Conservation (phyloP, 2,888 invertebrate species). For the Ischnus inquisitorius region DNA sequence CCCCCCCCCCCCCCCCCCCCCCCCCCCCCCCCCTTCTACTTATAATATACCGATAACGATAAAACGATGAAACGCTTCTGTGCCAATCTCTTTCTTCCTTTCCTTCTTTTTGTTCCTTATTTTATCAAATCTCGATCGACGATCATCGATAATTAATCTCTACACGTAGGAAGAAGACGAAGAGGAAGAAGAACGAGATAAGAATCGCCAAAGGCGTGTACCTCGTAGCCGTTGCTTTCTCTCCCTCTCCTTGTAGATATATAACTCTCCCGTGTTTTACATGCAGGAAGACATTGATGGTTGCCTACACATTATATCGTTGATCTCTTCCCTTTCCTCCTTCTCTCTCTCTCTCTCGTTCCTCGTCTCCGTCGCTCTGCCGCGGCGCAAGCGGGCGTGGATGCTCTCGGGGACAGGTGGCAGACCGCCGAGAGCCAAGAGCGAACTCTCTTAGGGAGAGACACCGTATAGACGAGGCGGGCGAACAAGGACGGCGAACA, state of each 20-base stretch:
- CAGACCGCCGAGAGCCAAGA: constrained; percentile 74
- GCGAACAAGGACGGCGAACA: constrained; percentile 8
- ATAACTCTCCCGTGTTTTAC: constrained; percentile 79
- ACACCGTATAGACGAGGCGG: constrained; percentile 41
- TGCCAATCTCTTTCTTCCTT: not conserved
- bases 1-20: not conserved
- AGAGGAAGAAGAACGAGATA: not conserved
- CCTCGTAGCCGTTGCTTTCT: constrained; percentile 74
- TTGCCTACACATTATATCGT: constrained; percentile 62
- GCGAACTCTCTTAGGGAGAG: constrained; percentile 51
- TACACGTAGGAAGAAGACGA: not conserved
- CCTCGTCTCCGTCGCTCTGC: constrained; percentile 5
- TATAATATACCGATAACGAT: not conserved
- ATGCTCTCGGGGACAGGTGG: constrained; percentile 84
- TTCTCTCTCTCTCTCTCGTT: constrained; percentile 40
- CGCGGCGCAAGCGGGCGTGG: constrained; percentile 21
- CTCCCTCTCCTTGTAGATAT: constrained; percentile 49
- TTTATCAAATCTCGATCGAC: constrained; percentile 58
- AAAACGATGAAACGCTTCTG: not conserved
- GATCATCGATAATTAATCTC: constrained; percentile 59
- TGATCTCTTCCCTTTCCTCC: constrained; percentile 67
- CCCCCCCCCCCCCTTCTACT: not conserved
- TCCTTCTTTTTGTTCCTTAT: constrained; percentile 56
- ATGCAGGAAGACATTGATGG: constrained; percentile 81
- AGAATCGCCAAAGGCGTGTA: constrained; percentile 71